Base-by-base conservation (phyloP, 2,113 vertebrate species). In the Alethe castanea region DNA sequence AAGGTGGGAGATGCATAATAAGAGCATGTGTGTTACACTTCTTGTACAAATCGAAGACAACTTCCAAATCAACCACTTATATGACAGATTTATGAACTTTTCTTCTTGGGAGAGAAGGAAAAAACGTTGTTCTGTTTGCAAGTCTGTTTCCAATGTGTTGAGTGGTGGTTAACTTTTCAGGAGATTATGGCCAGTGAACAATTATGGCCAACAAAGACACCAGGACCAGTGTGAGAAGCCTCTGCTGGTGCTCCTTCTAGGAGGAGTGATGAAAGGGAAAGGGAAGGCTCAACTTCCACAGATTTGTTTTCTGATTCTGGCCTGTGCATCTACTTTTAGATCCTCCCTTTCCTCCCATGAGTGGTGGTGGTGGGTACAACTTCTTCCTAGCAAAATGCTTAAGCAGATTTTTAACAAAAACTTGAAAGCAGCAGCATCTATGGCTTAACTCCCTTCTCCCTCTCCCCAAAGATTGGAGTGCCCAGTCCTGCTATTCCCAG, bases 21-120 rank as follows among this genome's bases (percentile, higher is more conserved):
- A 8, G 10, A 60, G 11, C 0, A 0, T 42, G 9, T n/a, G 14
- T 9, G 19, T 45, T 74, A 40, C 24, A 5, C 11, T n/a, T 38
- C 16, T 50, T 61, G 38, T 82, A 67, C 12, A 59, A 79, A 71
- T 0, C 12, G 9, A 73, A 87, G 31, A 16, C 12, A 28, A 22
- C 14, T 31, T 90, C 20, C 35, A 67, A 54, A 38, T 71, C 35
- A 35, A n/a, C 6, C 25, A 47, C 10, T 69, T 35, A 29, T 12
- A 16, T 36, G 15, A 35, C 28, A 38, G 18, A 61, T 44, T 57
- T 79, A 8, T 7, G 4, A 6, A 20, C 2, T 7, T 26, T 66
- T 90, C 88, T 67, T 60, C 38, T 65, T 53, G 29, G 19, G 78
- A 40, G 16, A 48, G 23, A 50, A 77, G 35, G 25, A 11, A 67